Evolutionary conservation across 2,888 invertebrate species (phyloP), one percentile per base, ranked within the genome.

Genomic region (Aphelenchoides bicaudatus): DNA sequence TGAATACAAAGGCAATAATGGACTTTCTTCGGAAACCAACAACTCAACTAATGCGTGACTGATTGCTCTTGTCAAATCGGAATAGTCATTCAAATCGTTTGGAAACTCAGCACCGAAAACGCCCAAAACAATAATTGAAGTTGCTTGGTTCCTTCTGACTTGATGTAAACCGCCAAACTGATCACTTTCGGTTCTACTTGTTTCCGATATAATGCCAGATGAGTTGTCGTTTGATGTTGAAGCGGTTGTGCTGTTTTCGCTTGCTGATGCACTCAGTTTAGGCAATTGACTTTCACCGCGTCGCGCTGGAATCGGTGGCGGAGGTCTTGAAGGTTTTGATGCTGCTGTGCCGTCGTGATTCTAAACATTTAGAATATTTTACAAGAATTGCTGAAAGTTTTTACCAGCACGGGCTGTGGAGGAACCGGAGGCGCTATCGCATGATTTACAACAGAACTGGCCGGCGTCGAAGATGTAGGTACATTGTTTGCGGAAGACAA

Each of bases 71-170:
- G 71, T 70, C 49, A 76, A 57, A 51, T 78, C 75, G 1, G 70
- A 70, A 56, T 70, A 63, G 57, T 78, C 52, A 72, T 70, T 82
- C 19, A 94, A 89, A 78, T 96, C 96, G 79, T 92, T 91, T 0
- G 96, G 96, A 78, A 96, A 98, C 82, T 98, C 94, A 0, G 96
- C 91, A 0, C 98, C 98, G 54, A 98, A 91, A 0, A 98, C 96
- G 0, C 94, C 96, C 38, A 99, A 81, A 53, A 98, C 82, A 3
- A 99, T 91, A 0, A 99, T 92, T 0, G 98, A 91, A 0, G 96
- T 94, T 0, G 94, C 92, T 81, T 98, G 94, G 75, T 93, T 92
- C 4, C 93, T 85, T 70, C 90, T 90, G 53, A 91, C 72, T 62
- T 66, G 63, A 49, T 51, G 52, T 25, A 62, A 16, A 39, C 57